phyloP scores from a whole-genome alignment of 1,140 invertebrate genomes.

The Drosophila sp. region DNA sequence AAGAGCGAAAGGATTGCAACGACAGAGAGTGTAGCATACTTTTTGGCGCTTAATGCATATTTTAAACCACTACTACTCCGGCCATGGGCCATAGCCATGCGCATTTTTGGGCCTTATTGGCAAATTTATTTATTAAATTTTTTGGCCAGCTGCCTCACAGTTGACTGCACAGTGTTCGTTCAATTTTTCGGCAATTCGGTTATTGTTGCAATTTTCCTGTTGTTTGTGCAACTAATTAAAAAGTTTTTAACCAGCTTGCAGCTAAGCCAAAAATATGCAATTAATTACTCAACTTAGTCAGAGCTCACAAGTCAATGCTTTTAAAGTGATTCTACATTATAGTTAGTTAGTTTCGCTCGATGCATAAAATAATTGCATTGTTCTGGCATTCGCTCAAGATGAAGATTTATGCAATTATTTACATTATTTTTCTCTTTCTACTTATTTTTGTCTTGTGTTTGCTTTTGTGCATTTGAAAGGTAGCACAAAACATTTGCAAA shows the following conservation, averaged over 20 bases:
- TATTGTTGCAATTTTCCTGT: conserved; percentile 28
- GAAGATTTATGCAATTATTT: conserved; percentile 59
- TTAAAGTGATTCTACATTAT: conserved; percentile 24
- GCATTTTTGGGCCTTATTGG: conserved; percentile 74
- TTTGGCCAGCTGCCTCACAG: conserved; percentile 38
- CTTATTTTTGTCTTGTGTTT: conserved; percentile 15
- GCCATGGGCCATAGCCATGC: conserved; percentile 38
- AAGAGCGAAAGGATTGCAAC: not conserved
- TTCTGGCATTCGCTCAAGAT: conserved; percentile 51
- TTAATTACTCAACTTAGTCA: conserved; percentile 56
- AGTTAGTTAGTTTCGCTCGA: not conserved
- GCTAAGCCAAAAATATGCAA: conserved; percentile 65
- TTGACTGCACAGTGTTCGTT: conserved; percentile 27
- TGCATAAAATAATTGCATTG: conserved; percentile 69
- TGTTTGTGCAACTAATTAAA: conserved; percentile 75
- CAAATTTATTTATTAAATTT: conserved; percentile 79
- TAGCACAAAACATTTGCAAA: conserved; percentile 61
- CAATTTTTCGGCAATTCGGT: conserved; percentile 7
- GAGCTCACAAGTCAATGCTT: conserved; percentile 42
- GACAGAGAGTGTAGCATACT: conserved; percentile 43
- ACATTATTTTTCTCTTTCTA: conserved; percentile 62
- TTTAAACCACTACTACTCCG: conserved; percentile 55
- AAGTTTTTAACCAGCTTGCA: conserved; percentile 55
- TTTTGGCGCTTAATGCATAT: conserved; percentile 72
- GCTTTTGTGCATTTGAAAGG: conserved; percentile 73